Base-by-base conservation (phyloP, 1,140 invertebrate species). In the Neelides sp. region DNA sequence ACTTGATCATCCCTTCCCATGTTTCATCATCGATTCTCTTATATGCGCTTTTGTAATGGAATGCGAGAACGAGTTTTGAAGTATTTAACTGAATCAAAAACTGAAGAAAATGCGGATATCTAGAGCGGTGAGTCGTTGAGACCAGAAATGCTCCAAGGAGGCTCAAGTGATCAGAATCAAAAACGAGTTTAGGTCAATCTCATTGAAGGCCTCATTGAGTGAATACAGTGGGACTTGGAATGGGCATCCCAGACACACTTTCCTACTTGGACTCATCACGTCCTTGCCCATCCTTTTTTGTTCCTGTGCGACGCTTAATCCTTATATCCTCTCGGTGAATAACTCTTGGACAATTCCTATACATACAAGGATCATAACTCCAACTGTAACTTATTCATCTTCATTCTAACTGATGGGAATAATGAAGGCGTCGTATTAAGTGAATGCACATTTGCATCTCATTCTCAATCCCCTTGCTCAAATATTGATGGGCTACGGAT, bases 171-270 rank as follows among this genome's bases (percentile, higher is more conserved):
- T 30, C 10, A 30, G 5, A 28, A 30, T 44, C 26, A 19, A 22
- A 44, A 44, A 44, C 42, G 5, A 44, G 42, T 44, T 44, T 44
- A 44, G 42, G 42, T 44, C 42, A 44, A 30, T 44, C 42, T 30
- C 42, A 44, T 28, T 44, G 23, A 39, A 39, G 10, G 36, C 19
- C 36, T 39, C 36, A 20, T 22, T 22, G 23, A 20, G 19, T 20
- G 17, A 20, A 7, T 8, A 39, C 36, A 20, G 36, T 20, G 22
- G 36, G 7, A 5, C 36, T 39, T n/a, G 3, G 36, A 37, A 39
- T 39, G 19, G 36, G 19, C 19, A 39, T 8, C 36, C 34, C 42
- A 44, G 42, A 44, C 42, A 44, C 42, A 44, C 42, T 44, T 44
- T 44, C 42, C 42, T 44, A 44, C 42, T 44, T 44, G 42, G 42